Base-by-base conservation (phyloP, 2,888 invertebrate genomes). In the Hedychridium roseum region DNA sequence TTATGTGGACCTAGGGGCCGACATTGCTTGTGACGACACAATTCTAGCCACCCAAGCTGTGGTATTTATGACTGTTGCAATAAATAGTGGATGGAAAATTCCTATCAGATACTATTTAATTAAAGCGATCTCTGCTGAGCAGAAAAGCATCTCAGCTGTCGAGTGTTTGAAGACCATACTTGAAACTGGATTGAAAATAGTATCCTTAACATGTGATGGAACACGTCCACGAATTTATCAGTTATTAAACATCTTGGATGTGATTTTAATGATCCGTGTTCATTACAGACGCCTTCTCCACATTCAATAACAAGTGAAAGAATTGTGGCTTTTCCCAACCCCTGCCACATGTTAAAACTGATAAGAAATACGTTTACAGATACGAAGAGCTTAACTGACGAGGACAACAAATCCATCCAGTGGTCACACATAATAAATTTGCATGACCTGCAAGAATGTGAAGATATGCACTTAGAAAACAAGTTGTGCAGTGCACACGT, bases 41-140 rank as follows among this genome's bases (percentile, higher is more conserved):
- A 47, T 5, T 18, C 14, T 41, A 15, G 59, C 60, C 1, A 57
- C 49, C 35, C 50, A 64, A 14, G 71, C 64, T 6, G 57, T 66
- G 32, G 67, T 71, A 4, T 68, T 74, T 35, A 57, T 73, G 54
- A 16, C 73, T 2, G 65, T 66, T 1, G 43, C 53, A 7, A 30
- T 71, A 21, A 66, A 65, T 51, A 58, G 66, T 42, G 50, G 45
- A 7, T 73, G 68, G 68, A 72, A 73, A 55, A 23, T 75, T 7
- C 73, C 70, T 12, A 51, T 74, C 3, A 72, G 66, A 0, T 73
- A 74, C 47, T 76, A 71, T 54, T 57, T 73, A 23, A 54, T 60
- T 17, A 31, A 58, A 15, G 60, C 66, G 4, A 36, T 74, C 3
- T 44, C 12, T 12, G 63, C 60, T 2, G 46, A 64, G 43, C 62